Evolutionary conservation across 2,113 vertebrate species (phyloP), one percentile per base, ranked within the genome.

Genomic region (Willisornis vidua): DNA sequence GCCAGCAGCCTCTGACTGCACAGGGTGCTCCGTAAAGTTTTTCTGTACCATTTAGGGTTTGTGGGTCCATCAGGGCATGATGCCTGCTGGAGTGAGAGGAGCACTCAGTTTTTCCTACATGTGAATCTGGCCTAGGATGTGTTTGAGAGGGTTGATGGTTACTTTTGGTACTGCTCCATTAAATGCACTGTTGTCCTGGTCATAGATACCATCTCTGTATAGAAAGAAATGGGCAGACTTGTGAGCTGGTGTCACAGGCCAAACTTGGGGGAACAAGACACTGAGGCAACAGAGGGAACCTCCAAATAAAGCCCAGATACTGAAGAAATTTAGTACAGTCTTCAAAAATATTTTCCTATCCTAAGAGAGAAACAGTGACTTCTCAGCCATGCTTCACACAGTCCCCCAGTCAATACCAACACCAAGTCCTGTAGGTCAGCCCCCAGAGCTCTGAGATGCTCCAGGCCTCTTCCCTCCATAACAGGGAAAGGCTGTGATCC

Each of bases 121-220:
- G 3, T 28, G 8, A 73, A 65, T 55, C 49, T 48, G 54, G 29
- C 13, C 61, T 65, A 16, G 22, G 9, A 26, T 15, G 39, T 24
- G 14, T 58, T 74, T 74, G 16, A 54, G 54, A 57, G 14, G 51
- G 29, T 14, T 58, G 37, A 72, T 29, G 52, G 33, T 58, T 76
- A 17, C 80, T 85, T 55, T 29, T n/a, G 28, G 24, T 61, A 28
- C 68, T 39, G 33, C 22, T 68, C 55, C 59, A 41, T 41, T 43
- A 59, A 24, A 25, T 2, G 4, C 17, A 18, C 15, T 35, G 33
- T 58, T 85, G 48, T 46, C 66, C 48, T 35, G 48, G 29, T 8
- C 25, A 4, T 2, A 33, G 58, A 28, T 39, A 49, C 43, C 31
- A 3, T 4, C 8, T 3, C 10, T 1, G 4, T 28, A 14, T 18